Base-by-base conservation (phyloP, 2,797 vertebrate genomes). In the Sardinella longiceps region DNA sequence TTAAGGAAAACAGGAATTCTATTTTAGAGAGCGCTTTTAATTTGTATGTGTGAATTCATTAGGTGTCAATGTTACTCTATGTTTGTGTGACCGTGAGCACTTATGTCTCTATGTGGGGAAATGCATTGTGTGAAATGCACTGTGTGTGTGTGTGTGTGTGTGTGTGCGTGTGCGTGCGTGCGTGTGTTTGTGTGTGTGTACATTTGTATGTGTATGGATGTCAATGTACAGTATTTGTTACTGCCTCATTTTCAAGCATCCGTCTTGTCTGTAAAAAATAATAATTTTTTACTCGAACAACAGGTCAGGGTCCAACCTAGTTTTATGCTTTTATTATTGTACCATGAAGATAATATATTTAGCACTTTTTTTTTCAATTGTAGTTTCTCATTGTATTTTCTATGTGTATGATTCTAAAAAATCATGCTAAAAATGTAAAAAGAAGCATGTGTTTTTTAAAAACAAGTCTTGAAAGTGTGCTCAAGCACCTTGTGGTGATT, bases 11-110 rank as follows among this genome's bases (percentile, higher is more conserved):
- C 92, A 90, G 30, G 77, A 87, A 90, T 87, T 82, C 82, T 86
- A 80, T 94, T 94, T 94, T 93, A 93, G 85, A 85, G 86, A 89
- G 86, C 84, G 83, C 23, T 82, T 85, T 87, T 83, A 85, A 85
- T 80, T 18, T 53, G 84, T 83, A 87, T 58, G 87, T 91, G 77
- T 70, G 80, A 84, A 83, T 91, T 86, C 46, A 77, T 45, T 45
- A 89, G 84, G 85, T 91, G 88, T 90, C 84, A 88, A 82, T 88
- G 89, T 93, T 88, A 85, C 86, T 39, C 3, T 60, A 5, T 63
- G 56, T 20, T 53, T 81, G 45, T 84, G 74, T 86, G 56, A 2
- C 70, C 89, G 77, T 83, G 86, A 86, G 33, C 85, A 88, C 87
- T 56, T 82, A 5, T 5, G 46, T 87, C 83, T 82, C 18, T 18